A percentile compares a stretch with the other conserved stretches of the same genome.
Conservation (phyloP, 1,140 invertebrate genomes). For the Rhopalosiphum padi region DNA sequence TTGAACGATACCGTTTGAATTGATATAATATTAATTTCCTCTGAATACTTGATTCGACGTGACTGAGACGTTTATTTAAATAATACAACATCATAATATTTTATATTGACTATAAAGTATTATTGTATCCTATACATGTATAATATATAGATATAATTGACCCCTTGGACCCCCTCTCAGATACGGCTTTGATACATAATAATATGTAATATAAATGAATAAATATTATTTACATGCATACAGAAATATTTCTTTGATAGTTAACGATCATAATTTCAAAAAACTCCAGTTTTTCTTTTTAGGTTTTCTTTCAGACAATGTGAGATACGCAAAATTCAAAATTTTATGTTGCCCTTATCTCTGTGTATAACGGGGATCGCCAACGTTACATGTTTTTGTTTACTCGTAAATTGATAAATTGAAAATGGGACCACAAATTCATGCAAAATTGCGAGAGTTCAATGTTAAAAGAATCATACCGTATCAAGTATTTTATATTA, state of each 20-base stretch:
- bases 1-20: too few species aligned
- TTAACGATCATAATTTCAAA: too few species aligned
- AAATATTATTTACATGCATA: too few species aligned
- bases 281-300: neutral
- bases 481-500: neutral
- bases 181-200: too few species aligned
- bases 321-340: neutral
- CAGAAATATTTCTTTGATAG: too few species aligned
- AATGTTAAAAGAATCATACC: neutral
- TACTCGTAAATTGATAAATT: neutral
- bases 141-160: too few species aligned
- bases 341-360: neutral
- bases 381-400: neutral
- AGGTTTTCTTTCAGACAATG: neutral
- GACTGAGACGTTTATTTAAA: too few species aligned
- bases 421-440: neutral
- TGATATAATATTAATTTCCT: too few species aligned
- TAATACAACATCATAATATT: too few species aligned
- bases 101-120: neutral
- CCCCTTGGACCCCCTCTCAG: too few species aligned
- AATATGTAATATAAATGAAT: too few species aligned
- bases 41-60: too few species aligned
- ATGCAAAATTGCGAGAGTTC: neutral
- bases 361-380: neutral
- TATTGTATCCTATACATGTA: neutral